phyloP scores from a whole-genome alignment of 2,797 vertebrate species.

The Cacajao melanocephalus region DNA sequence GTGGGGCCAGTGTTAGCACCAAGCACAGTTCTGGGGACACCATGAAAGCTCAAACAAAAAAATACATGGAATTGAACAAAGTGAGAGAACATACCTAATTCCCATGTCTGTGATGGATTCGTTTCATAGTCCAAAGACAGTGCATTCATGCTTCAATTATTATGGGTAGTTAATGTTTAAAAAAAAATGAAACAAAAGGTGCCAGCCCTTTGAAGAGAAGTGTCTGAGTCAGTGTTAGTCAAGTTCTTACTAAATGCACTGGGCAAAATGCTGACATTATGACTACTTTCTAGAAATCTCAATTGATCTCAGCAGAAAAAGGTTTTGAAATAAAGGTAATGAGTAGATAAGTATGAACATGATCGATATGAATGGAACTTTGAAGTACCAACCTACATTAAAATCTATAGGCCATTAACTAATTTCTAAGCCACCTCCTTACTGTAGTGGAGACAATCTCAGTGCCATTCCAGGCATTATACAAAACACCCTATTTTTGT shows the following conservation, averaged over 20 bases:
- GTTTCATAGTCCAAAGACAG: background rate
- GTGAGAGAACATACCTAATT: background rate
- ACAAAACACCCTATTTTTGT: background rate
- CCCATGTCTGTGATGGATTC: background rate
- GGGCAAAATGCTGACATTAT: background rate
- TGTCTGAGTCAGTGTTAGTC: background rate
- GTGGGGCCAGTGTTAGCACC: background rate
- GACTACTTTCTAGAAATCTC: background rate
- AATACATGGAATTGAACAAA: background rate
- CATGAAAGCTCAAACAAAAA: background rate
- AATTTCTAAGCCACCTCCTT: slow-evolving; percentile 18
- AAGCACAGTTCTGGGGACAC: background rate
- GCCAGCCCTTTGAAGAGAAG: background rate
- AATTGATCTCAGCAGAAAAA: background rate
- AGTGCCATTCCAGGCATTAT: background rate
- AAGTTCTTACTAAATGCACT: background rate
- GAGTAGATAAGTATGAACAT: background rate
- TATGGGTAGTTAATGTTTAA: background rate
- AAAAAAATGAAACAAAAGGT: background rate
- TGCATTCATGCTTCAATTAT: background rate
- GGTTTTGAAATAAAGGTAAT: background rate
- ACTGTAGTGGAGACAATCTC: background rate
- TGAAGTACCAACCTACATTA: background rate
- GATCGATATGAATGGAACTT: background rate
- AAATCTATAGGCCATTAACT: background rate